A percentile compares a stretch with the other conserved stretches of the same genome.
Conservation (phyloP, 1,140 invertebrate species). For the Drosophila paulistorum region DNA sequence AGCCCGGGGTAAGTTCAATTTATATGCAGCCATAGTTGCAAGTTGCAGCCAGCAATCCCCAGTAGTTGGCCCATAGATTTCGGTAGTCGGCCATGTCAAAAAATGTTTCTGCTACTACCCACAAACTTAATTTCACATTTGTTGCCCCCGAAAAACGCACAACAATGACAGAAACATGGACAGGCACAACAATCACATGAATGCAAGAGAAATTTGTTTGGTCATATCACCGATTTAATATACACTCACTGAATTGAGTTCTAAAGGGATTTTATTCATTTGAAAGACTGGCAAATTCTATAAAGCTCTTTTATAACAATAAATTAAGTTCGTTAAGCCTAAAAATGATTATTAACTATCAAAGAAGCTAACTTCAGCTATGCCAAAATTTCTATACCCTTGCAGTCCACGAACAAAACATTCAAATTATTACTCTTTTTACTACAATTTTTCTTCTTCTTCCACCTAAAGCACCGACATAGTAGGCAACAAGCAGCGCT, state of each 20-base stretch:
- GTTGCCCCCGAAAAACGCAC: conserved; percentile 49
- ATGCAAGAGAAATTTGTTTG: neutral
- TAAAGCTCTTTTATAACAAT: too few relatives aligned
- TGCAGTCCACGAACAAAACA: too few relatives aligned
- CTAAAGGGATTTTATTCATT: too few relatives aligned
- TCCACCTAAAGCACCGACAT: too few relatives aligned
- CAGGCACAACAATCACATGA: neutral
- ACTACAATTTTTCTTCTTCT: too few relatives aligned
- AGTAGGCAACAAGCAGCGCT: too few relatives aligned
- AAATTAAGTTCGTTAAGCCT: too few relatives aligned
- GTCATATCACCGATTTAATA: neutral
- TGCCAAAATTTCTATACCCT: too few relatives aligned
- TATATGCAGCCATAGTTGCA: conserved; percentile 48
- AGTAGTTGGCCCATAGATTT: conserved; percentile 53
- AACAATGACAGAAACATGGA: conserved; percentile 2
- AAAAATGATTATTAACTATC: too few relatives aligned
- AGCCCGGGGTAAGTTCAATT: conserved; percentile 43
- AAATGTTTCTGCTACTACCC: conserved; percentile 26
- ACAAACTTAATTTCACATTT: conserved; percentile 55
- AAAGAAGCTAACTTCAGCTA: too few relatives aligned
- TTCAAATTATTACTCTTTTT: too few relatives aligned
- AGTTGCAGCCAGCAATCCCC: conserved; percentile 6
- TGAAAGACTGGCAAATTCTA: too few relatives aligned
- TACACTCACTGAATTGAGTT: neutral
- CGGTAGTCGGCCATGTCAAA: conserved; percentile 55